Conservation (phyloP, 2,797 vertebrate species). For the Numenius phaeopus region DNA sequence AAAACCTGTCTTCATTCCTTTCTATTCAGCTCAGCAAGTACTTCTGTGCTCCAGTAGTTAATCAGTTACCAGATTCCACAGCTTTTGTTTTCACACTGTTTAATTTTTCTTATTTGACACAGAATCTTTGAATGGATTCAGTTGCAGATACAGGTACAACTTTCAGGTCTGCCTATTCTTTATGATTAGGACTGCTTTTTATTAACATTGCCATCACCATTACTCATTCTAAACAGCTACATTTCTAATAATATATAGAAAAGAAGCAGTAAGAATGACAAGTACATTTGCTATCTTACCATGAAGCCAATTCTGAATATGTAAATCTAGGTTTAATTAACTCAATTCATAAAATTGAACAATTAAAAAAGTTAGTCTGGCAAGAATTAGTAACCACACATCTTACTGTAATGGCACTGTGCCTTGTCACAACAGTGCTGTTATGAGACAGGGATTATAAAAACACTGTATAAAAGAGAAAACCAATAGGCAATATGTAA, state of each 20-base stretch:
- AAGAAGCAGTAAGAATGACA: neutral
- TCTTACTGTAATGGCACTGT: neutral
- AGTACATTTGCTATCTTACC: neutral
- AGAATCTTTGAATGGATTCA: slow-evolving; percentile 67
- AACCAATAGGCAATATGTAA: neutral
- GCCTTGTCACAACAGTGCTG: neutral
- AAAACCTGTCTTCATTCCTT: slow-evolving; percentile 88
- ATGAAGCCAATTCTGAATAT: neutral
- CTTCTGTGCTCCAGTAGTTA: slow-evolving; percentile 79
- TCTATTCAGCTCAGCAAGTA: slow-evolving; percentile 81
- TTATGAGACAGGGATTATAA: neutral
- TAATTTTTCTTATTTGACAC: slow-evolving; percentile 73
- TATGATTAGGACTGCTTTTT: slow-evolving; percentile 2
- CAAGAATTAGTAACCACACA: neutral
- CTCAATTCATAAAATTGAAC: neutral
- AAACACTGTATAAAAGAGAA: neutral
- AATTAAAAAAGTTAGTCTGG: neutral
- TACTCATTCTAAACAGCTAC: neutral
- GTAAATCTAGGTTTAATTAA: slow-evolving; percentile 7
- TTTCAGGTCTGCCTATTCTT: slow-evolving; percentile 11
- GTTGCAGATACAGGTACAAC: neutral
- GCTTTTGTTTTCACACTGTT: slow-evolving; percentile 78
- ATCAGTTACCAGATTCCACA: slow-evolving; percentile 83
- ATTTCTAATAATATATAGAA: neutral
- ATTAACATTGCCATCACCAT: neutral